Conservation (phyloP, 1,140 invertebrate species). For the Cataglyphis hispanica region DNA sequence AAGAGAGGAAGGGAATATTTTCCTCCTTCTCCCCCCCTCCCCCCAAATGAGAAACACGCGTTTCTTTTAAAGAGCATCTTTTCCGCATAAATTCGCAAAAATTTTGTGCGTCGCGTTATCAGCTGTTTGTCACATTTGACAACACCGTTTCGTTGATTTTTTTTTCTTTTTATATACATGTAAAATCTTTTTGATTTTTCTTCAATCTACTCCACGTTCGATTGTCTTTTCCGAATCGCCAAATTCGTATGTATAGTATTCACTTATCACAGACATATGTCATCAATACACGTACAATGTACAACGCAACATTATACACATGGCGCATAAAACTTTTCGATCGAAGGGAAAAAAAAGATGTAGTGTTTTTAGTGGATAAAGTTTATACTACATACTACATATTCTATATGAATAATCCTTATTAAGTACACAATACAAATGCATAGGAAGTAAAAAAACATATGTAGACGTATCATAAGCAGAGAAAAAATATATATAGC, state of each 20-base stretch:
- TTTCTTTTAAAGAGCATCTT: slow-evolving; percentile 55
- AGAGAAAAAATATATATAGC: slow-evolving; percentile 74
- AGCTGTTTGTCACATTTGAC: slow-evolving; percentile 37
- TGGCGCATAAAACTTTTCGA: slow-evolving; percentile 69
- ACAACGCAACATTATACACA: slow-evolving; percentile 2
- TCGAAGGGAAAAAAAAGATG: slow-evolving; percentile 73
- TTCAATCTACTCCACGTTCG: slow-evolving; percentile 23
- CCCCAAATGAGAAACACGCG: slow-evolving; percentile 22
- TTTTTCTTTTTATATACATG: slow-evolving; percentile 3
- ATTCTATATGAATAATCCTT: slow-evolving; percentile 85
- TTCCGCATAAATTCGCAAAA: slow-evolving; percentile 35
- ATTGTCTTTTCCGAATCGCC: slow-evolving; percentile 58
- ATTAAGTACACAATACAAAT: slow-evolving; percentile 85
- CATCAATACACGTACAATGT: slow-evolving; percentile 3
- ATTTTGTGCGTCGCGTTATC: slow-evolving; percentile 55
- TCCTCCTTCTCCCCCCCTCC: background rate
- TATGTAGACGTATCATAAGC: slow-evolving; percentile 83
- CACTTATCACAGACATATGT: background rate
- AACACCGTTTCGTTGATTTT: slow-evolving; percentile 39
- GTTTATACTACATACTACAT: slow-evolving; percentile 84
- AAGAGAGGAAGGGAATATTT: background rate
- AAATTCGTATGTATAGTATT: slow-evolving; percentile 51
- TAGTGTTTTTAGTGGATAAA: slow-evolving; percentile 85
- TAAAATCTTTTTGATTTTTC: background rate
- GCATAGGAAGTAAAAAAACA: slow-evolving; percentile 81